A percentile compares a stretch with the other conserved stretches of the same genome.
These are phyloP conservation scores for Pitangus sulphuratus DNA, from an alignment of 2,797 vertebrate species.

Conservation along the genomic window DNA sequence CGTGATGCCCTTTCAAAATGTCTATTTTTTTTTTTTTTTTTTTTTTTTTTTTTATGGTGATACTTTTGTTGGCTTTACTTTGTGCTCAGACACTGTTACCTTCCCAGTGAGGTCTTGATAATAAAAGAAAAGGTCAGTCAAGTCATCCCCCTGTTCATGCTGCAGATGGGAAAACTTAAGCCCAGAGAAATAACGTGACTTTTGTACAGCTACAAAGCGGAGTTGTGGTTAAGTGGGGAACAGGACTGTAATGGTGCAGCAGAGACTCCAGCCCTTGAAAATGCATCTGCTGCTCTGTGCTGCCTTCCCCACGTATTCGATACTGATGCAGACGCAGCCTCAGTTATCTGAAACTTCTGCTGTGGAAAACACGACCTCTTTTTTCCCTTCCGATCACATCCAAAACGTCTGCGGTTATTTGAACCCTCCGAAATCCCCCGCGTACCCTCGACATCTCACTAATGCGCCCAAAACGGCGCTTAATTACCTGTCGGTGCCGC, in stretches of 20 bases:
- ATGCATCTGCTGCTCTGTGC: background rate
- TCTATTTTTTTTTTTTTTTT: background rate
- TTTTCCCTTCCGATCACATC: background rate
- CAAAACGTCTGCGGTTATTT: background rate
- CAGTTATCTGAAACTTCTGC: background rate
- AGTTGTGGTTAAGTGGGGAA: background rate
- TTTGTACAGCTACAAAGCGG: background rate
- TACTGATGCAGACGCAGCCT: background rate
- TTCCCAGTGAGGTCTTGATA: background rate
- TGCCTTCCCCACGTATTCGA: background rate
- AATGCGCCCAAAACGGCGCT: rapidly evolving
- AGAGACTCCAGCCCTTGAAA: background rate
- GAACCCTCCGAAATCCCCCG: background rate
- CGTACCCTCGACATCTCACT: background rate
- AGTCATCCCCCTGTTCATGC: background rate
- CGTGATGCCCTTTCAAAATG: background rate
- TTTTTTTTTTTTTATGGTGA: no score
- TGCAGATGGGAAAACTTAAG: background rate
- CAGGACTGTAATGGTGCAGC: background rate
- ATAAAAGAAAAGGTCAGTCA: background rate
- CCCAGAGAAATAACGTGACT: background rate
- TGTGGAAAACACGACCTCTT: background rate
- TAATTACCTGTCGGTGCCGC: background rate
- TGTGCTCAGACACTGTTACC: background rate
- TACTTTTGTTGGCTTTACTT: background rate